A percentile compares a stretch with the other conserved stretches of the same genome.
These are phyloP conservation scores for Acronicta aceris DNA, from an alignment of 2,888 invertebrate species.

Conservation along the genomic window DNA sequence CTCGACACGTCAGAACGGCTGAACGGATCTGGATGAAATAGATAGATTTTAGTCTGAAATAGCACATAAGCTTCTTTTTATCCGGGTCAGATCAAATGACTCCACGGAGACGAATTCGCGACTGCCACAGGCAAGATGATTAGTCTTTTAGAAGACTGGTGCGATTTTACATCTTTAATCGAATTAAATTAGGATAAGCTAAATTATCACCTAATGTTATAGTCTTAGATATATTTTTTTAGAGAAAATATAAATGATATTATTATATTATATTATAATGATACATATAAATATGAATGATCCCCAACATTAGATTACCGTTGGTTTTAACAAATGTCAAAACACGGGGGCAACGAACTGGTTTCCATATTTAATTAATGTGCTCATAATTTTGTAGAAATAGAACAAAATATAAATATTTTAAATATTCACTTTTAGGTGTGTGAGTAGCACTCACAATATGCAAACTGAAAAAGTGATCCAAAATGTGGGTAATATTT, in stretches of 20 bases:
- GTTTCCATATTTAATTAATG: slow-evolving; percentile 41
- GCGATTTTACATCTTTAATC: too few relatives aligned
- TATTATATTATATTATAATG: background rate
- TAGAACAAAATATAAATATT: background rate
- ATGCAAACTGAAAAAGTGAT: background rate
- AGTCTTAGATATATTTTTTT: background rate
- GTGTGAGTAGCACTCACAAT: background rate
- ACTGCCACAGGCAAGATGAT: too few relatives aligned
- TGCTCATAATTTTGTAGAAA: slow-evolving; percentile 5
- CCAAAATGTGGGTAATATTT: background rate
- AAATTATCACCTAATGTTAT: background rate
- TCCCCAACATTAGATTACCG: slow-evolving; percentile 18
- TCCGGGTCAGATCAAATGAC: too few relatives aligned
- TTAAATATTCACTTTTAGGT: background rate
- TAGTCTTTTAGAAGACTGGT: too few relatives aligned
- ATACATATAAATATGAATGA: slow-evolving; percentile 1
- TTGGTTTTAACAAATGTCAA: slow-evolving; percentile 22
- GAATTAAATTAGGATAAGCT: background rate
- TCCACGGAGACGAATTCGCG: too few relatives aligned
- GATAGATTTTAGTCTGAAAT: too few relatives aligned
- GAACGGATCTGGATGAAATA: too few relatives aligned
- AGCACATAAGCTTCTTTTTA: too few relatives aligned
- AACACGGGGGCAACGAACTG: slow-evolving; percentile 49
- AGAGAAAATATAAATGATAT: too few relatives aligned
- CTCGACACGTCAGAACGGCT: too few relatives aligned